These are phyloP conservation scores for Triplophysa tibetana DNA, from an alignment of 2,113 vertebrate species.

Conservation along the genomic window DNA sequence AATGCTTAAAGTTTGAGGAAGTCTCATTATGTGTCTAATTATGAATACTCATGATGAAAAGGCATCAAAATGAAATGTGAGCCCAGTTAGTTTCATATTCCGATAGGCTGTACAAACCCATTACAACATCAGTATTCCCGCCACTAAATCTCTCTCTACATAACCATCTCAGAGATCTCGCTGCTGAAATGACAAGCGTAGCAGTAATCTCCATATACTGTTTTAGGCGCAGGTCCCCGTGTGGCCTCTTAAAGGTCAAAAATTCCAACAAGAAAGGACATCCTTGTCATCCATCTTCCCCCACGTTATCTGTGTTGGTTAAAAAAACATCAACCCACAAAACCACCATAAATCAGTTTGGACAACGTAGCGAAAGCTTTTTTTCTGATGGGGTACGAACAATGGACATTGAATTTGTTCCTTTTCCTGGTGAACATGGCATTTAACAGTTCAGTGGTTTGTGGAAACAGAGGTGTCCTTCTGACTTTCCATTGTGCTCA, in stretches of 20 bases:
- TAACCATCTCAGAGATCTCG: neutral
- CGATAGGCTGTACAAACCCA: neutral
- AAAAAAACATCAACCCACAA: too few relatives aligned
- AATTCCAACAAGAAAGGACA: too few relatives aligned
- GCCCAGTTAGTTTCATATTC: neutral
- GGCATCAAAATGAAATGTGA: neutral
- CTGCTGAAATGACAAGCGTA: too few relatives aligned
- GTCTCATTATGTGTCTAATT: constrained; percentile 24
- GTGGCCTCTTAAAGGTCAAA: too few relatives aligned
- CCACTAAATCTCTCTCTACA: neutral
- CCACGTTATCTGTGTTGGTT: too few relatives aligned
- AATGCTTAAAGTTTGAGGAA: neutral
- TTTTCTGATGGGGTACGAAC: too few relatives aligned
- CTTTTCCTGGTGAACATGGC: constrained; percentile 6
- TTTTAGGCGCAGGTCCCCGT: too few relatives aligned
- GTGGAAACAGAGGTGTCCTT: constrained; percentile 21
- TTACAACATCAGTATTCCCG: neutral
- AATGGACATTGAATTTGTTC: neutral
- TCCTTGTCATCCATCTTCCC: too few relatives aligned
- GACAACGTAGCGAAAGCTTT: neutral
- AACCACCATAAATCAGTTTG: too few relatives aligned
- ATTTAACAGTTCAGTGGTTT: constrained; percentile 35
- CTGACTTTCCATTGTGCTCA: constrained; percentile 42
- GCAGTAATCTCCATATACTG: too few relatives aligned
- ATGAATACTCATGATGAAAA: constrained; percentile 1